Evolutionary conservation across 2,888 invertebrate species (phyloP).

Genomic region (Cataglyphis cursor): DNA sequence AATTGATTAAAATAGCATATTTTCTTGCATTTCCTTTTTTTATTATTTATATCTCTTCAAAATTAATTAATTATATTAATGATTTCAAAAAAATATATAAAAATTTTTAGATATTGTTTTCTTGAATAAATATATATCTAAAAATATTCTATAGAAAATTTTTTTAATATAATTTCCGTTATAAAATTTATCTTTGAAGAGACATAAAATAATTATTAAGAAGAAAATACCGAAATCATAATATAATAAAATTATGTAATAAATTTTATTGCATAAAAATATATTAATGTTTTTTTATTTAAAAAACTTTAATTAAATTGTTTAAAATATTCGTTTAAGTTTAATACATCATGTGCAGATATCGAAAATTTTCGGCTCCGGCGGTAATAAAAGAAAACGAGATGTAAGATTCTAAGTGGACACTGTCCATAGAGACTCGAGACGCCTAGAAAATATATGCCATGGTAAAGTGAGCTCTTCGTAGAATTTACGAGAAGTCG

Average conservation of each 20-base stretch:
- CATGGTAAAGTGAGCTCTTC: slow-evolving; percentile 33
- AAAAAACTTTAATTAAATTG: neutral
- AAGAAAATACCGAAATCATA: neutral
- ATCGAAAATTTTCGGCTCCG: slow-evolving; percentile 1
- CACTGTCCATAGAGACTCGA: slow-evolving; percentile 36
- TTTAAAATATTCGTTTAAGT: neutral
- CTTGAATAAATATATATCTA: neutral
- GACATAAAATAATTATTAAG: neutral
- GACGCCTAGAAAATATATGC: slow-evolving; percentile 24
- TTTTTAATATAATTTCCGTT: neutral
- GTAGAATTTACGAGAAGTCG: slow-evolving; percentile 44
- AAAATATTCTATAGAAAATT: neutral
- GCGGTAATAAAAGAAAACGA: slow-evolving; percentile 9
- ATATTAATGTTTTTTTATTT: neutral
- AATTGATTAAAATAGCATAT: neutral
- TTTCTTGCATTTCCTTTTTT: neutral
- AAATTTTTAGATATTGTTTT: neutral
- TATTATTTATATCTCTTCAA: neutral
- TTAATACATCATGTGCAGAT: neutral
- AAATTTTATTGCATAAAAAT: neutral
- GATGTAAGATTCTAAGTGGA: slow-evolving; percentile 25
- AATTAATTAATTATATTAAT: neutral
- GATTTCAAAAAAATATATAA: neutral
- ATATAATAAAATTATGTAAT: neutral
- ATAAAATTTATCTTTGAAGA: neutral